These are phyloP conservation scores for Cirrhinus mrigala DNA, from an alignment of 2,797 vertebrate genomes.

Conservation along the genomic window DNA sequence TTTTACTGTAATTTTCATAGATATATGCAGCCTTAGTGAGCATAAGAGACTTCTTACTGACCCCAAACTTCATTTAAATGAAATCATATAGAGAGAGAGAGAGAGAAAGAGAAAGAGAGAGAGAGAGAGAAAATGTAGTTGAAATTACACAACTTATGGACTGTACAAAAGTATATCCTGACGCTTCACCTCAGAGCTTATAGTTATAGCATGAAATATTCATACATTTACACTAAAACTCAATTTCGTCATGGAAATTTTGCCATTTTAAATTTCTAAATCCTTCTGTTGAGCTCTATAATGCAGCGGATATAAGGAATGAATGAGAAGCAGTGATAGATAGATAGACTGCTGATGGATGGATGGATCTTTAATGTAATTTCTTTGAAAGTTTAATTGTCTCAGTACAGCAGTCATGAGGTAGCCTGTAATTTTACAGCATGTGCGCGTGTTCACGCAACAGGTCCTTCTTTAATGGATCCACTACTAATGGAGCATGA, in stretches of 20 bases:
- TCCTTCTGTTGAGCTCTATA: neutral
- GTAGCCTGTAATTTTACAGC: slow-evolving; percentile 12
- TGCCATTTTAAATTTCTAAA: neutral
- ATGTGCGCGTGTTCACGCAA: slow-evolving; percentile 60
- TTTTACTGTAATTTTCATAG: neutral
- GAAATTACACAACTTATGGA: neutral
- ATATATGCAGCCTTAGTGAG: no score
- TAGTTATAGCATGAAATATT: neutral
- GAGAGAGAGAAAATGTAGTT: no score
- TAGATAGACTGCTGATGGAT: neutral
- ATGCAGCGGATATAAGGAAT: neutral
- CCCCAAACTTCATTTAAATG: no score
- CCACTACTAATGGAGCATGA: slow-evolving; percentile 75
- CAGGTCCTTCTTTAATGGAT: slow-evolving; percentile 75
- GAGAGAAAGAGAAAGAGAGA: no score
- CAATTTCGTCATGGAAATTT: neutral
- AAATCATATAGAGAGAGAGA: no score
- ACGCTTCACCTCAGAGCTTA: neutral
- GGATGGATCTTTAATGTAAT: slow-evolving; percentile 17
- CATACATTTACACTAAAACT: neutral
- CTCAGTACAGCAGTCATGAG: neutral
- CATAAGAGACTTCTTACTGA: neutral
- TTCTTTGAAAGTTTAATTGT: slow-evolving; percentile 19
- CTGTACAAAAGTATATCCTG: neutral
- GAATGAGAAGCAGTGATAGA: neutral